Percentiles rank a stretch among this genome's conserved stretches.
Evolutionary conservation across 2,113 vertebrate species (phyloP).

Genomic region (Pollimyrus isidori): DNA sequence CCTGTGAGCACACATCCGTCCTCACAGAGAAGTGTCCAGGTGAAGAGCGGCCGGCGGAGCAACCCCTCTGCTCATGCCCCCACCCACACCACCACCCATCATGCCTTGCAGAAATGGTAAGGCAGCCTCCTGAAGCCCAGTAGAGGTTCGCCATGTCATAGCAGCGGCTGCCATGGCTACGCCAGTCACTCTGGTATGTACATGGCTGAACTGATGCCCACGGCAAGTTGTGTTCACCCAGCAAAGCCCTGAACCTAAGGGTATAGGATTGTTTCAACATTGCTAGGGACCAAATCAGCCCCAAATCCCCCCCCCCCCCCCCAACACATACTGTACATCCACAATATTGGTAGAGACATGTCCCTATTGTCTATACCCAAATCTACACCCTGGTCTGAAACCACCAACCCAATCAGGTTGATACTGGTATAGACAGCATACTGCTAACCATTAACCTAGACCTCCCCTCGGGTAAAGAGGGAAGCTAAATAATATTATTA

Average conservation of each 20-base stretch:
- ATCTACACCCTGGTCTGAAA: not conserved
- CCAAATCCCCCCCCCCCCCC: not conserved
- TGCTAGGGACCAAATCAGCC: not conserved
- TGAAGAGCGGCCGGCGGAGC: not conserved
- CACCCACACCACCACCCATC: not conserved
- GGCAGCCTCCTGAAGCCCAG: not conserved
- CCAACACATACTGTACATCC: not conserved
- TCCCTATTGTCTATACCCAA: not conserved
- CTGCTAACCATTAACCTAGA: not conserved
- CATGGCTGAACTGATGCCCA: not conserved
- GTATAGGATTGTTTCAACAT: not conserved
- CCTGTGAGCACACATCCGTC: conserved; percentile 48
- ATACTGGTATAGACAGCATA: not conserved
- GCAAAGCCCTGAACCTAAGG: not conserved
- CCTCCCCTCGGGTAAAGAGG: not conserved
- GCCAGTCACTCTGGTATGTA: not conserved
- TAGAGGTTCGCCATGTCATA: not conserved
- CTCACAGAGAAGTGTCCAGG: not conserved
- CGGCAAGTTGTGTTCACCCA: not conserved
- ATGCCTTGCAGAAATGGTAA: not conserved
- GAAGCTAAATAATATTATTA: not conserved
- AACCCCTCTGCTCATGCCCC: not conserved
- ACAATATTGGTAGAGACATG: not conserved
- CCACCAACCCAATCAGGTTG: not conserved
- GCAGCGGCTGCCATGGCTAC: not conserved